Base-by-base conservation (phyloP, 2,888 invertebrate species). In the Oscheius sp. region DNA sequence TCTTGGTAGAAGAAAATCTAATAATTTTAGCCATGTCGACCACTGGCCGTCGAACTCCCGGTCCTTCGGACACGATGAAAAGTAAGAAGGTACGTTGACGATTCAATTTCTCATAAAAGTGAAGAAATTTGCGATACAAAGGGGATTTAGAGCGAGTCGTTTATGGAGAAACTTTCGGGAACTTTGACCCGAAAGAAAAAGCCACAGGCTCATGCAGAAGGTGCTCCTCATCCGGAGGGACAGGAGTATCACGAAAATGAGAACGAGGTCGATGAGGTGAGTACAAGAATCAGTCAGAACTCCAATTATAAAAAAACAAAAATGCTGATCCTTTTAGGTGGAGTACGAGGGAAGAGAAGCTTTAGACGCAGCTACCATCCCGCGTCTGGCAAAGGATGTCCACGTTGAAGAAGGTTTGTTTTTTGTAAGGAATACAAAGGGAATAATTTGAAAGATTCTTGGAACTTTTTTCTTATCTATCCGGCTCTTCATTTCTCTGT, bases 331-430 rank as follows among this genome's bases (percentile, higher is more conserved):
- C 32, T 76, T 76, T 57, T 77, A 81, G 79, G 78, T 89, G 10
- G 89, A 89, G 62, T 73, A 79, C 33, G 87, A 89, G 74, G 89
- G 89, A 21, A 75, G 82, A 10, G 86, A 89, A 33, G 89, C 89
- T 48, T 81, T 89, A 10, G 89, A 89, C 73, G 82, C 82, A 0
- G 77, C 85, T 48, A 74, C 85, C n/a, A 79, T 87, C 35, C 85
- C 88, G 33, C 78, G 76, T 7, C 76, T 86, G 70, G 85, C 88
- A 1, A 87, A 85, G 66, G 76, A 86, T 51, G 72, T 80, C 33
- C 63, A 76, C 58, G 73, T 88, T 65, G 97, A 94, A 89, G 98
- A 99, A 88, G 87, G 88, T 86, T 37, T 37, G 77, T 65, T 1
- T 48, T 11, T 48, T 11, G 68, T 21, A 9, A 42, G 4, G 35